Evolutionary conservation across 2,888 invertebrate genomes (phyloP).

Genomic region (Branchinecta sandiegonensis): DNA sequence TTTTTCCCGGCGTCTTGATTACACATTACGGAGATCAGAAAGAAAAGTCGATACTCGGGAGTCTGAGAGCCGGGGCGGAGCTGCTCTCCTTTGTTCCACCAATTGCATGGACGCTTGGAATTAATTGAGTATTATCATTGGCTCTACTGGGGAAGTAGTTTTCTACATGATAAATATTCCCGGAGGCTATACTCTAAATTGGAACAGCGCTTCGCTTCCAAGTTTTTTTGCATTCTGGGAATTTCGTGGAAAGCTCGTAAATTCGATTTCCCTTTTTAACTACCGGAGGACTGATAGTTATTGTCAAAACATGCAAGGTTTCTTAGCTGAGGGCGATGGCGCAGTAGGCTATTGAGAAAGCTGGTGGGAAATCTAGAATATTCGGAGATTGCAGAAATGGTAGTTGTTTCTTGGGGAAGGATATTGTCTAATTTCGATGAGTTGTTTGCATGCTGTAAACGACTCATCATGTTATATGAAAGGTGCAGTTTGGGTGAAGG

Average conservation of each 20-base stretch:
- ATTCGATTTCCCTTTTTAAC: constrained; percentile 16
- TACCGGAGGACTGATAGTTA: background rate
- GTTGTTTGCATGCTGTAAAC: too few species aligned
- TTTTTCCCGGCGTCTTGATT: constrained; percentile 8
- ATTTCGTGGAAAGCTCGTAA: constrained; percentile 8
- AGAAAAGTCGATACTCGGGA: constrained; percentile 14
- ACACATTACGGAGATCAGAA: constrained; percentile 15
- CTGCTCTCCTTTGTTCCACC: constrained; percentile 12
- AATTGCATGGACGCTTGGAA: constrained; percentile 10
- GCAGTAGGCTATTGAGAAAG: too few species aligned
- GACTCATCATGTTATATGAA: too few species aligned
- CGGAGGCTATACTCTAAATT: constrained; percentile 12
- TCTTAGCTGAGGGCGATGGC: too few species aligned
- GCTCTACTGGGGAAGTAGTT: constrained; percentile 13
- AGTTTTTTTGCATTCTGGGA: constrained; percentile 1
- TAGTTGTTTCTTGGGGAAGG: too few species aligned
- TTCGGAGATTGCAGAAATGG: too few species aligned
- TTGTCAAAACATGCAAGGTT: background rate
- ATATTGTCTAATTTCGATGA: too few species aligned
- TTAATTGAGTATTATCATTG: constrained; percentile 16
- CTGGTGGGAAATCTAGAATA: too few species aligned
- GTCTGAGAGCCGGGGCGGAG: background rate
- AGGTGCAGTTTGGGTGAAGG: too few species aligned
- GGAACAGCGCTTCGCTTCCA: constrained; percentile 15
- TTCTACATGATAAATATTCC: constrained; percentile 16